Conservation (phyloP, 1,140 invertebrate genomes). For the Rhopalosiphum maidis region DNA sequence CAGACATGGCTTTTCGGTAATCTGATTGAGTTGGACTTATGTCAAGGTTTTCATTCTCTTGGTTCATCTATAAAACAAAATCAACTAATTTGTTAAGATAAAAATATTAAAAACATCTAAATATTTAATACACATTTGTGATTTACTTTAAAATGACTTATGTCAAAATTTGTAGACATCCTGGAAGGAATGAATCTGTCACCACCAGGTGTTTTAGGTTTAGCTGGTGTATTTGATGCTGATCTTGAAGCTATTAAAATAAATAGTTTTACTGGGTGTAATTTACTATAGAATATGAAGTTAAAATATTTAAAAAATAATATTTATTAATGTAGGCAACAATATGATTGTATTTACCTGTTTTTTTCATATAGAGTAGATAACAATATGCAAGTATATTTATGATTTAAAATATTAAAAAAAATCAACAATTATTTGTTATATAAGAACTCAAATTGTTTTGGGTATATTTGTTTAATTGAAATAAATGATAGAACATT, state of each 20-base stretch:
- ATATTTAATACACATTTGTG: not conserved
- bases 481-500: not conserved
- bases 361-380: not conserved
- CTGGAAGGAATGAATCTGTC: constrained; percentile 92
- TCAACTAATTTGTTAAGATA: not conserved
- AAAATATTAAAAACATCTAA: not conserved
- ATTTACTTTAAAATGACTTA: constrained; percentile 81
- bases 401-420: not conserved
- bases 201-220: constrained; percentile 74
- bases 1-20: constrained; percentile 73
- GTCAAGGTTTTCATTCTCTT: constrained; percentile 67
- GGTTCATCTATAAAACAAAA: constrained; percentile 59
- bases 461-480: not conserved
- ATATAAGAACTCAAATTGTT: not conserved
- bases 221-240: constrained; percentile 69
- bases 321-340: no score
- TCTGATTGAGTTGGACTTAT: constrained; percentile 69
- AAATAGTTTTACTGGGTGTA: not conserved
- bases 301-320: constrained; percentile 26
- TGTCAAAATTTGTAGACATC: constrained; percentile 86
- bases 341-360: no score
- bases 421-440: not conserved
- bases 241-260: constrained; percentile 48
- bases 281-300: not conserved
- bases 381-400: not conserved